phyloP scores from a whole-genome alignment of 2,888 invertebrate genomes.

The Acrobasis consociella region DNA sequence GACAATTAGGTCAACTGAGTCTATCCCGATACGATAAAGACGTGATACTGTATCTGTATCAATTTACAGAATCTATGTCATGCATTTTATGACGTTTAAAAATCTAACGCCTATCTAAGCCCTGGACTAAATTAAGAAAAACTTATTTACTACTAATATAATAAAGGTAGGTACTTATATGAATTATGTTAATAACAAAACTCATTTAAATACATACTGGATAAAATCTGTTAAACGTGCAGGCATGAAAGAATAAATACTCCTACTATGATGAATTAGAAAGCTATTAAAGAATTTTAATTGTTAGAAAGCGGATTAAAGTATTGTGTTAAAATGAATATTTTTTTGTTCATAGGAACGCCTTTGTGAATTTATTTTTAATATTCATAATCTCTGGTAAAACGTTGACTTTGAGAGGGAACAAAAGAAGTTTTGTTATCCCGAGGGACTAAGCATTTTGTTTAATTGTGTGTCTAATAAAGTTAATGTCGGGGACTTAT shows the following conservation, averaged over 20 bases:
- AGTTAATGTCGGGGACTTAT: constrained; percentile 27
- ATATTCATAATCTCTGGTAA: constrained; percentile 41
- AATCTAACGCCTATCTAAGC: too few relatives aligned
- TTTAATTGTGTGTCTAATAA: constrained; percentile 35
- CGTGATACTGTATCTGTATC: too few relatives aligned
- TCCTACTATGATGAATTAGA: constrained; percentile 27
- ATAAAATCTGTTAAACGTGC: too few relatives aligned
- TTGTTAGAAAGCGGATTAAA: constrained; percentile 40
- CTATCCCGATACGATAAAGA: too few relatives aligned
- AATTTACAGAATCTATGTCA: too few relatives aligned
- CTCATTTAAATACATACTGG: too few relatives aligned
- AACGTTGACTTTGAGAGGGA: constrained; percentile 41
- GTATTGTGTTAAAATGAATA: constrained; percentile 37
- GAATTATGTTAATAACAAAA: too few relatives aligned
- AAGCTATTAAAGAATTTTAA: constrained; percentile 37
- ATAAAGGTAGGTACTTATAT: too few relatives aligned
- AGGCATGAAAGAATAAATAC: not conserved
- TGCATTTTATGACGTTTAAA: too few relatives aligned
- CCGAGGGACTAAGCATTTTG: constrained; percentile 33
- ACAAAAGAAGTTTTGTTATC: constrained; percentile 39
- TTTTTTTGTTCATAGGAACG: constrained; percentile 39
- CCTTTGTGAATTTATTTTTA: constrained; percentile 44
- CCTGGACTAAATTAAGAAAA: too few relatives aligned
- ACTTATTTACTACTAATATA: too few relatives aligned
- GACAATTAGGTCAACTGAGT: too few relatives aligned